Evolutionary conservation across 2,797 vertebrate species (phyloP), one percentile per base, ranked within the genome.

Genomic region (Delichon dasypus): DNA sequence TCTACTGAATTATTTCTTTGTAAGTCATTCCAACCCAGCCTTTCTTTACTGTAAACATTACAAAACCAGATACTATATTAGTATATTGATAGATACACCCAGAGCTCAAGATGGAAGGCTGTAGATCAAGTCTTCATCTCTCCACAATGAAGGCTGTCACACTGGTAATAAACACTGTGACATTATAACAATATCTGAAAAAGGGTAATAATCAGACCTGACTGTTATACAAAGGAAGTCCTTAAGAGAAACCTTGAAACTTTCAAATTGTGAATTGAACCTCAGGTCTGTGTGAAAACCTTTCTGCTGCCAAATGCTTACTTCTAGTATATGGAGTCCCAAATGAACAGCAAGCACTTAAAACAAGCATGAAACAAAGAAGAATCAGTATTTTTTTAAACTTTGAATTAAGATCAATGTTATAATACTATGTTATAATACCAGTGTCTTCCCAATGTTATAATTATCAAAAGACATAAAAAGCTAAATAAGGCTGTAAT

Each of bases 1-100:
- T 44, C 85, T 32, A 11, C 6, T 40, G 44, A 89, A 77, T 90
- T 85, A 88, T 34, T 90, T 92, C 62, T 91, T 82, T 36, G 0
- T 20, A 90, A 92, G 53, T 93, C 90, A 93, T 71, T 76, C 23
- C 53, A 85, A 65, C 50, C 50, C 84, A 83, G 15, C 78, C 72
- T 61, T 92, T 65, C 78, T 68, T 67, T 25, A 75, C 27, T 71
- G 65, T 27, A 83, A 89, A 83, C 67, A 80, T 80, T 75, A 65
- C 78, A 82, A 76, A 66, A 88, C 23, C 13, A 68, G 65, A 77
- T 26, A 50, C 25, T 32, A 2, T 48, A 70, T 48, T 72, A 27
- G 47, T 27, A 27, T 44, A 74, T 36, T 16, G 40, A 83, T n/a
- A 72, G 0, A 42, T 27, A 65, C 6, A 61, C 38, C 57, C 32